Percentiles rank a stretch among this genome's conserved stretches.
Conservation (phyloP, 2,113 vertebrate genomes). For the Pteronura brasiliensis region DNA sequence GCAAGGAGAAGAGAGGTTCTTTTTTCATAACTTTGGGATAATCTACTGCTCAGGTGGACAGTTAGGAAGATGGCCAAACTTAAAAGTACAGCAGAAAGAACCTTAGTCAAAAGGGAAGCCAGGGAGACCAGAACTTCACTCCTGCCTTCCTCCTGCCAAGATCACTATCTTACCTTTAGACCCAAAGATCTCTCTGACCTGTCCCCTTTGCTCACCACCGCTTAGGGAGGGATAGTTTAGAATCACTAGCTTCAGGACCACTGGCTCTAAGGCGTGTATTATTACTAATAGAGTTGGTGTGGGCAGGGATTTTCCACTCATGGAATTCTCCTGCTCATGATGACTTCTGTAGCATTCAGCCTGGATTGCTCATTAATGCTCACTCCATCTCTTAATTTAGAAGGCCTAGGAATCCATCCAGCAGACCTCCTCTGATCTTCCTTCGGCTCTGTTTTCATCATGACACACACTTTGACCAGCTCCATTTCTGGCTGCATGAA, state of each 20-base stretch:
- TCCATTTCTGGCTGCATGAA: not conserved
- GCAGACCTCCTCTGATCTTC: not conserved
- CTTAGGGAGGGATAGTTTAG: not conserved
- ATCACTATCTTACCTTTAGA: not conserved
- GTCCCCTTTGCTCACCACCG: not conserved
- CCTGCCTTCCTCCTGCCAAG: not conserved
- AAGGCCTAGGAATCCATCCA: not conserved
- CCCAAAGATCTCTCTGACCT: not conserved
- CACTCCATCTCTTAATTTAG: not conserved
- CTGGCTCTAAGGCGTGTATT: not conserved
- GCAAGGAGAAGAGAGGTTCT: not conserved
- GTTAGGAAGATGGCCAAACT: not conserved
- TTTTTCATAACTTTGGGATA: not conserved
- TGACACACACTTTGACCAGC: not conserved
- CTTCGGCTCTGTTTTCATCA: not conserved
- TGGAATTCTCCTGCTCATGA: not conserved
- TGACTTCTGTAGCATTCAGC: not conserved
- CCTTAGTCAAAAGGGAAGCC: not conserved
- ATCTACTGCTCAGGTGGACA: not conserved
- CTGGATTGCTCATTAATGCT: not conserved
- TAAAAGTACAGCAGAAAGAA: not conserved
- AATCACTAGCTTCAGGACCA: not conserved
- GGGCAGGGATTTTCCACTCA: conserved; percentile 5
- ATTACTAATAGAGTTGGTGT: not conserved
- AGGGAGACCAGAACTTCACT: not conserved